Evolutionary conservation across 2,797 vertebrate species (phyloP), one percentile per base, ranked within the genome.

Genomic region (Vireo griseus): DNA sequence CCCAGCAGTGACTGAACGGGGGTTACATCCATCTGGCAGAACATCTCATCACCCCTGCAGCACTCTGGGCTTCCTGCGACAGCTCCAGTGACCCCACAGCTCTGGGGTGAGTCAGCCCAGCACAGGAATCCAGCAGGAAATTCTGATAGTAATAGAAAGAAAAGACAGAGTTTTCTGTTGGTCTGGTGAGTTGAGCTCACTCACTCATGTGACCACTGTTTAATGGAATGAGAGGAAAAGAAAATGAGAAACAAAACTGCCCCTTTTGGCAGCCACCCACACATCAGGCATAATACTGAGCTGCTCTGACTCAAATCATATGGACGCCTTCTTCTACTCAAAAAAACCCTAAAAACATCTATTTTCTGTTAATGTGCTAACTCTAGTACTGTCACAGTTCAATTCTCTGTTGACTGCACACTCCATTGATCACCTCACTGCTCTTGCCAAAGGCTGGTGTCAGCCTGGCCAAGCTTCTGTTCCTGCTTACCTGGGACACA

Each of bases 181-280:
- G 37, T 31, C 44, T 11, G 10, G 11, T 31, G 55, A 81, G 57
- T 28, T 63, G 54, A 62, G 61, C n/a, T 69, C 57, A 80, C 86
- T 75, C 62, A 65, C 74, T 48, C 89, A 82, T 29, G 21, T 87
- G 78, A 94, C 63, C 40, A 28, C 84, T 76, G 10, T 85, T 76
- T 67, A 79, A 52, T 31, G 78, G 52, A 85, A 82, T 14, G 18
- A 76, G 89, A 85, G 55, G 55, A 59, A 88, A 95, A 91, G 75
- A 86, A 85, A 73, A 84, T 59, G 62, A 93, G 86, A 92, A 95
- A 92, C 55, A 95, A 89, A 95, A 55, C 33, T 57, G 57, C 39
- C 33, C 29, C 39, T 81, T 90, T 77, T 63, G 40, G 54, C 51
- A 90, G 55, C 58, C 9, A 5, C 59, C 31, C 50, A 26, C 28